phyloP scores from a whole-genome alignment of 2,888 invertebrate species.

The Prosapia bicincta region DNA sequence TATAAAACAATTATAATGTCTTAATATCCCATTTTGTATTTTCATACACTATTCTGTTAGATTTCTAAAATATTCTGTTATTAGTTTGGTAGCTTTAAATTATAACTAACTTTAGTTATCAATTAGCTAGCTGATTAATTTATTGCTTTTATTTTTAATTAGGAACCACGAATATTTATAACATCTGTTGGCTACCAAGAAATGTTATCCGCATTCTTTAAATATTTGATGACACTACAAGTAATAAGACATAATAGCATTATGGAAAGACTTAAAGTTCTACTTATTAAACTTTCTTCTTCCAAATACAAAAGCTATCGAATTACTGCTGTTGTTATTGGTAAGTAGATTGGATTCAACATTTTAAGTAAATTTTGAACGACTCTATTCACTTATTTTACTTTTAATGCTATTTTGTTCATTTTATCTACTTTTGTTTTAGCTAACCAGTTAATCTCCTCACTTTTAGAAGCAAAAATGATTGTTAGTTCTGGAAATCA shows the following conservation, averaged over 20 bases:
- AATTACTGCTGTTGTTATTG: background rate
- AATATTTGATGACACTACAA: background rate
- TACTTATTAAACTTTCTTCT: background rate
- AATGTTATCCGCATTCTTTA: background rate
- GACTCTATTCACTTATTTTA: no score
- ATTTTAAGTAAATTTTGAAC: no score
- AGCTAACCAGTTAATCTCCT: background rate
- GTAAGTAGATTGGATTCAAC: no score
- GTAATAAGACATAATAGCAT: background rate
- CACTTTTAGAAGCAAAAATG: background rate
- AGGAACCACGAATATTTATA: background rate
- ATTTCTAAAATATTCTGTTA: no score
- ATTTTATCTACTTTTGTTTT: background rate
- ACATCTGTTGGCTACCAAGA: background rate
- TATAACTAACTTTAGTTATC: no score
- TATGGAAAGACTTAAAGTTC: background rate
- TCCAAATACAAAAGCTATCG: background rate
- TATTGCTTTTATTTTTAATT: background rate
- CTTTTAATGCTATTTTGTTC: no score
- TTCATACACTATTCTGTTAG: no score
- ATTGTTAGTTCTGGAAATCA: background rate
- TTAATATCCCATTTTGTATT: no score
- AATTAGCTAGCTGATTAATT: no score
- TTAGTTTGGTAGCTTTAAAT: no score
- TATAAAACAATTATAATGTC: no score